Base-by-base conservation (phyloP, 2,113 vertebrate genomes). In the Strix uralensis region DNA sequence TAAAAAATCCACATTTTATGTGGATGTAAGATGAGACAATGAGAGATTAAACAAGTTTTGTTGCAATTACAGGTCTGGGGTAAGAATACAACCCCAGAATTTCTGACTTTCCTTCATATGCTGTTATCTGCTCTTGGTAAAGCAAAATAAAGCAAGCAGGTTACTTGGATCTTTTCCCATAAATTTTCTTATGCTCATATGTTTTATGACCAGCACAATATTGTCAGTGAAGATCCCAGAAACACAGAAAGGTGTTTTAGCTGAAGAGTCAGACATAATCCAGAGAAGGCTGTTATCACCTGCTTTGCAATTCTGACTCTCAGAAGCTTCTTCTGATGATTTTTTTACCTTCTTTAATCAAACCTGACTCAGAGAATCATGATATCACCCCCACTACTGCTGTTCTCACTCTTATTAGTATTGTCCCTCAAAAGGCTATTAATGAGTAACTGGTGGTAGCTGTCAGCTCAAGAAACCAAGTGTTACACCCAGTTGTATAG, bases 331-430 rank as follows among this genome's bases (percentile, higher is more conserved):
- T 90, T 36, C 30, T 89, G 83, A 51, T 52, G 57, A 67, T 80
- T 86, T 96, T 96, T 92, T 92, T 79, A 95, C 81, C 71, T 92
- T 88, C 55, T 63, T 93, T 93, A 96, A 94, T 79, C 73, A 94
- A 92, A 93, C 52, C 66, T 94, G 91, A 87, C 91, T 96, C 92
- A 94, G 83, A 96, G 81, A 69, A 87, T 63, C 75, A 92, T 71
- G 74, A 40, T 61, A 78, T 71, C 80, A 95, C 49, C 36, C 72
- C 65, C 58, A 66, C 29, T 75, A 59, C 34, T 74, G 66, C 80
- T 89, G 73, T 80, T 96, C 80, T 92, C 61, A 75, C 47, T 79
- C 62, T 57, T 83, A 58, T 19, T 52, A 86, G 40, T 59, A 73
- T 74, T 73, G 85, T 75, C 70, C 73, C 74, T 93, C 72, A 77